Evolutionary conservation across 2,888 invertebrate genomes (phyloP).

Genomic region (Pollenia labialis): DNA sequence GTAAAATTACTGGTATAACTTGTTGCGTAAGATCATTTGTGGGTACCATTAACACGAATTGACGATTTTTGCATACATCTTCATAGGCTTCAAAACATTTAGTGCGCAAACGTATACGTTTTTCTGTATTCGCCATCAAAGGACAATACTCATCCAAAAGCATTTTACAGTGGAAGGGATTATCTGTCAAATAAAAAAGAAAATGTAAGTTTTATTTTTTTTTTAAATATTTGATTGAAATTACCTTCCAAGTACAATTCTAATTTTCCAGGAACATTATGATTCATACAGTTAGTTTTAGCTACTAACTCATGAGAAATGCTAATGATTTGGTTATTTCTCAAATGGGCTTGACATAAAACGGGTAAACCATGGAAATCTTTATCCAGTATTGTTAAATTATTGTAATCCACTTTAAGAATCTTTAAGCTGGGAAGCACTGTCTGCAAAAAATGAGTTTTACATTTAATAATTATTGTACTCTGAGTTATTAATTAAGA

Average conservation of each 20-base stretch:
- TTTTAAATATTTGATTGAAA: neutral
- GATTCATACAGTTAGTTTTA: conserved; percentile 91
- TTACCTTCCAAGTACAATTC: conserved; percentile 93
- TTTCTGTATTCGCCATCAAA: conserved; percentile 89
- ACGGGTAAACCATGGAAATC: conserved; percentile 93
- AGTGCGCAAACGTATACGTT: conserved; percentile 89
- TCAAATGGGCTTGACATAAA: conserved; percentile 91
- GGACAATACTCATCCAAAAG: conserved; percentile 88
- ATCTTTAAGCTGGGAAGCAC: conserved; percentile 91
- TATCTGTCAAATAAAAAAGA: conserved; percentile 85
- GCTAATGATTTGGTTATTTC: conserved; percentile 89
- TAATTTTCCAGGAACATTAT: conserved; percentile 88
- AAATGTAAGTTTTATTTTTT: neutral
- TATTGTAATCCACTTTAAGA: conserved; percentile 91
- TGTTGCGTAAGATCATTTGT: conserved; percentile 79
- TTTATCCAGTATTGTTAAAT: conserved; percentile 89
- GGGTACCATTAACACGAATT: conserved; percentile 77
- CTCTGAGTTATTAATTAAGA: neutral
- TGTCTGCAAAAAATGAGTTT: conserved; percentile 85
- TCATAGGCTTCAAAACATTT: conserved; percentile 85
- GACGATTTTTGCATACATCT: conserved; percentile 80
- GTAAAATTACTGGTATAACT: conserved; percentile 81
- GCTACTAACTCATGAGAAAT: conserved; percentile 91
- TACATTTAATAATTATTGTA: conserved; percentile 12
- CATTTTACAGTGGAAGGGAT: conserved; percentile 92